Evolutionary conservation across 2,888 invertebrate species (phyloP).

Genomic region (Eupithecia dodoneata): DNA sequence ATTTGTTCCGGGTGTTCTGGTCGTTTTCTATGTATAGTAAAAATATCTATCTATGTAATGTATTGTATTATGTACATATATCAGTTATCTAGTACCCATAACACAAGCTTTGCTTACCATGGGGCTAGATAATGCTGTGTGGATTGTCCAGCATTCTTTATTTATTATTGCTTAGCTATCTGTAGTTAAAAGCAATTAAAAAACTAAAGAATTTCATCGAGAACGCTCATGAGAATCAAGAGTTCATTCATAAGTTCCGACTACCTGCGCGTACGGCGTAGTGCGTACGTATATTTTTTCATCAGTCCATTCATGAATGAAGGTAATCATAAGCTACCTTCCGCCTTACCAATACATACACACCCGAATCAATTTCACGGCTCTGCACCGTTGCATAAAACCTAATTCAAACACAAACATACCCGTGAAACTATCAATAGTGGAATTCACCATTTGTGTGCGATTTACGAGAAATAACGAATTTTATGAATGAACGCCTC

Average conservation of each 20-base stretch:
- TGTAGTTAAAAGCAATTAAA: neutral
- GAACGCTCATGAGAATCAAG: neutral
- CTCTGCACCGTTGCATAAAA: slow-evolving; percentile 78
- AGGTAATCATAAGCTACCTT: slow-evolving; percentile 64
- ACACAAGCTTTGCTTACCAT: no score
- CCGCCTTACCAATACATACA: slow-evolving; percentile 66
- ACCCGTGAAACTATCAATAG: slow-evolving; percentile 57
- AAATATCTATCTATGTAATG: no score
- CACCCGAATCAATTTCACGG: slow-evolving; percentile 77
- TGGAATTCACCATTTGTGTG: slow-evolving; percentile 54
- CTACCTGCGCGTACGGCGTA: slow-evolving; percentile 68
- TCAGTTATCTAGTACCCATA: no score
- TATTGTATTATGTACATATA: no score
- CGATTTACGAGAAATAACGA: slow-evolving; percentile 67
- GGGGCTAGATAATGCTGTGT: no score
- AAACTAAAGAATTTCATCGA: neutral
- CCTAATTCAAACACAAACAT: slow-evolving; percentile 67
- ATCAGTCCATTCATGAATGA: slow-evolving; percentile 64
- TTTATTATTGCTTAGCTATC: neutral
- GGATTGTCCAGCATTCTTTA: no score
- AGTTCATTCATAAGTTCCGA: slow-evolving; percentile 62
- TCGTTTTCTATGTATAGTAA: no score
- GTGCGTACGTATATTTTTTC: slow-evolving; percentile 68
- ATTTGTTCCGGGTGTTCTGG: no score
- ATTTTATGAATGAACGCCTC: slow-evolving; percentile 77